A percentile compares a stretch with the other conserved stretches of the same genome.
Evolutionary conservation across 2,888 invertebrate species (phyloP).

Genomic region (Hydrotaea diabolus): DNA sequence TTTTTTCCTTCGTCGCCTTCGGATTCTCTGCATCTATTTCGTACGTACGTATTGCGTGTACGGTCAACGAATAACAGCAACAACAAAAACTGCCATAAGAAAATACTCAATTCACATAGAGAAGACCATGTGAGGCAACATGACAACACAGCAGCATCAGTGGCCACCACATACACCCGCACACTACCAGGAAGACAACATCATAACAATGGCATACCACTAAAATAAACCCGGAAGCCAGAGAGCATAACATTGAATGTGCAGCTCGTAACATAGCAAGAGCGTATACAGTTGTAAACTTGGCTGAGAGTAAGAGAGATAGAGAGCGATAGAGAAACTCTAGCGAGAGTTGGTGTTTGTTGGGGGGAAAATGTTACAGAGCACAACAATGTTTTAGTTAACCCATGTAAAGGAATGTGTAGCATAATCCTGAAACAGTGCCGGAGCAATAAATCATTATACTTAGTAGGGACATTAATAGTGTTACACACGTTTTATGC

Average conservation of each 20-base stretch:
- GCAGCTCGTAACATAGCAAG: conserved; percentile 25
- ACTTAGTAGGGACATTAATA: no score
- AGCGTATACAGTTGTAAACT: no score
- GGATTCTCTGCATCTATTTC: background rate
- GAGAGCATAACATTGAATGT: conserved; percentile 38
- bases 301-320: background rate
- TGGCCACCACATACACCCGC: background rate
- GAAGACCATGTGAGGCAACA: background rate
- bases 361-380: background rate
- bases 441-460: background rate
- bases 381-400: conserved; percentile 48
- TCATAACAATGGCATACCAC: conserved; percentile 7
- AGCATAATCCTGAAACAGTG: conserved; percentile 16
- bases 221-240: conserved; percentile 47
- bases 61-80: conserved; percentile 49
- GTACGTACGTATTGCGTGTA: conserved; percentile 40
- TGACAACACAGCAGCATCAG: conserved; percentile 11
- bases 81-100: background rate
- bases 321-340: background rate
- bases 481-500: no score
- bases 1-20: no score
- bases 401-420: conserved; percentile 35
- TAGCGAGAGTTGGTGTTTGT: background rate
- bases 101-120: background rate
- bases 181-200: background rate